phyloP scores from a whole-genome alignment of 1,140 invertebrate species.

The Seison nebaliae region DNA sequence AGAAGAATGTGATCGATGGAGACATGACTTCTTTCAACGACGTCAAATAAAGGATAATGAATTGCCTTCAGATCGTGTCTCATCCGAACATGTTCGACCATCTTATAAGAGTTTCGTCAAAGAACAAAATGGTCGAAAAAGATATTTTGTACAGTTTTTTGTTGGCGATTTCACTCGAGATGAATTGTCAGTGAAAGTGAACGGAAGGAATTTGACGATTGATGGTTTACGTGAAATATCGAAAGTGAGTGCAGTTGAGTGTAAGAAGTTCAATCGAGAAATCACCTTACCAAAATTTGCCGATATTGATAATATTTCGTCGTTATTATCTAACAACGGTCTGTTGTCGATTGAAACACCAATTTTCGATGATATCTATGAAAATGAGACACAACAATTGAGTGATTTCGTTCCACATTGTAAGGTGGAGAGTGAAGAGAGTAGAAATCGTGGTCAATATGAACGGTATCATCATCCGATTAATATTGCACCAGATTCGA shows the following conservation, averaged over 20 bases:
- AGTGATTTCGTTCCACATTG: background rate
- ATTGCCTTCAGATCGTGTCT: too few relatives aligned
- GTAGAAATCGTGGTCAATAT: background rate
- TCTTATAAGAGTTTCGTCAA: slow-evolving; percentile 12
- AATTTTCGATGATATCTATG: background rate
- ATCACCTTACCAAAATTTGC: slow-evolving; percentile 12
- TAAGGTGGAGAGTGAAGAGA: background rate
- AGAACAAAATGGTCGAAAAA: slow-evolving; percentile 12
- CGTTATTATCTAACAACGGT: slow-evolving; percentile 4
- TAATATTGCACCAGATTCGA: background rate
- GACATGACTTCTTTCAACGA: too few relatives aligned
- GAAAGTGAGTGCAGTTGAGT: slow-evolving; percentile 1
- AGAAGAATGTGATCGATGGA: too few relatives aligned
- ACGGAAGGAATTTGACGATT: slow-evolving; percentile 1
- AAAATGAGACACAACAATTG: background rate
- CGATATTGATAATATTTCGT: slow-evolving; percentile 2
- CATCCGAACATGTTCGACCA: too few relatives aligned
- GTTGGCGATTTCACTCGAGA: slow-evolving; percentile 10
- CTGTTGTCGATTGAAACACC: slow-evolving; percentile 9
- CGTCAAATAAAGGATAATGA: too few relatives aligned
- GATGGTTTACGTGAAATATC: slow-evolving; percentile 8
- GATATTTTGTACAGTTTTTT: slow-evolving; percentile 8
- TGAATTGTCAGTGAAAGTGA: slow-evolving; percentile 7
- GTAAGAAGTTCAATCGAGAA: slow-evolving; percentile 12
- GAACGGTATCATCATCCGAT: background rate